Evolutionary conservation across 2,888 invertebrate species (phyloP).

Genomic region (Scaptodrosophila latifasciaeformis): DNA sequence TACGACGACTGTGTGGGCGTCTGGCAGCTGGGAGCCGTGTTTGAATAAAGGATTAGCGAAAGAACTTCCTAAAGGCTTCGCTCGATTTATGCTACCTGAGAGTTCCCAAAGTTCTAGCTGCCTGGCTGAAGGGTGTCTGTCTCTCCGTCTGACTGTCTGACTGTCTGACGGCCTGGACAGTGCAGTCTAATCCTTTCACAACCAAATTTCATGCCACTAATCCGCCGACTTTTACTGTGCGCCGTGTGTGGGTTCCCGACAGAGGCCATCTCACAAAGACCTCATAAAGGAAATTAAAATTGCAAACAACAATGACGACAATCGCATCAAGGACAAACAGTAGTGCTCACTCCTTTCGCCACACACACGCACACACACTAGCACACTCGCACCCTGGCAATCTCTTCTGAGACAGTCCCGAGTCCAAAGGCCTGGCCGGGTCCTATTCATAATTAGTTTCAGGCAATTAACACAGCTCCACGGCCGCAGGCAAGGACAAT

Average conservation of each 20-base stretch:
- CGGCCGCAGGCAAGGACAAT: constrained; percentile 51
- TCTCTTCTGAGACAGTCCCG: constrained; percentile 12
- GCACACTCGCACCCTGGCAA: too few relatives aligned
- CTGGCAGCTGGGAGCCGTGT: not conserved
- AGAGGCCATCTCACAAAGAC: constrained; percentile 47
- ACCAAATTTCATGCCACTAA: constrained; percentile 57
- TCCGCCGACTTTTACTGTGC: constrained; percentile 65
- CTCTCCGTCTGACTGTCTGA: too few relatives aligned
- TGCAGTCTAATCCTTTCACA: constrained; percentile 56
- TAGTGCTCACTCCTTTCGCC: constrained; percentile 62
- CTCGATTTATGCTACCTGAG: too few relatives aligned
- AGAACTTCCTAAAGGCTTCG: too few relatives aligned
- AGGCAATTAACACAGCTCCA: constrained; percentile 60
- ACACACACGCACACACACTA: too few relatives aligned
- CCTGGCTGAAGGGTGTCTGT: too few relatives aligned
- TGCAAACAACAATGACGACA: constrained; percentile 72
- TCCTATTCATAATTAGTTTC: constrained; percentile 66
- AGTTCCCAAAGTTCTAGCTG: too few relatives aligned
- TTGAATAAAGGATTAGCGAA: constrained; percentile 5
- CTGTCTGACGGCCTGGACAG: constrained; percentile 7
- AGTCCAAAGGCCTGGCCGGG: constrained; percentile 1
- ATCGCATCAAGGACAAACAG: constrained; percentile 68
- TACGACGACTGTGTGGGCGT: not conserved
- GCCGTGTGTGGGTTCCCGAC: constrained; percentile 4
- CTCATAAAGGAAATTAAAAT: constrained; percentile 70